phyloP scores from a whole-genome alignment of 2,113 vertebrate genomes.

The Ahaetulla prasina region DNA sequence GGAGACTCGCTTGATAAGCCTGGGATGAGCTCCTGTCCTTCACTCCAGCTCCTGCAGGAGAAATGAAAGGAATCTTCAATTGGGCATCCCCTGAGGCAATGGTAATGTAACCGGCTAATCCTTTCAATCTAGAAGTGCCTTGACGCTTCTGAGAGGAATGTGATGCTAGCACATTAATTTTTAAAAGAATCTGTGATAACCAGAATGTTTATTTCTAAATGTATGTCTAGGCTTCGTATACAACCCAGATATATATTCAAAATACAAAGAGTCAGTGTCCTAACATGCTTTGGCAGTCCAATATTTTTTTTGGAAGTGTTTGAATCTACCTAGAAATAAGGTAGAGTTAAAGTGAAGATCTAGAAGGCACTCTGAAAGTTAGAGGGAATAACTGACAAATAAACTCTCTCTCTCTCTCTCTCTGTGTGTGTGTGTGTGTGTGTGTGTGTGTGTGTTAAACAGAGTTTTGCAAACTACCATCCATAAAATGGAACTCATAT shows the following conservation, averaged over 20 bases:
- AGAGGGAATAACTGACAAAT: neutral
- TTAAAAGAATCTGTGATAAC: neutral
- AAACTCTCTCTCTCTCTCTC: no score
- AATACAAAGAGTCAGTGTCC: neutral
- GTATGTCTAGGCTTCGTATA: neutral
- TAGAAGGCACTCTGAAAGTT: neutral
- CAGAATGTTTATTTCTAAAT: neutral
- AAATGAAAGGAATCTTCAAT: no score
- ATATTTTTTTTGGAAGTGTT: neutral
- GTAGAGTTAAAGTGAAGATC: neutral
- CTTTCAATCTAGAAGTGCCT: neutral
- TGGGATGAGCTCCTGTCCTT: neutral
- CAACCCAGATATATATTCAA: neutral
- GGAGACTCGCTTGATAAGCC: no score
- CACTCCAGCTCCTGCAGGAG: no score
- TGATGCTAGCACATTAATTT: neutral
- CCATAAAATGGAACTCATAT: neutral
- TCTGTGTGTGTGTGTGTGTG: no score
- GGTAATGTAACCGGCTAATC: neutral
- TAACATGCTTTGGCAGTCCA: neutral
- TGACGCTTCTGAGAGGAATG: neutral
- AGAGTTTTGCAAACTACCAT: neutral
- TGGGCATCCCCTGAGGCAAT: no score
- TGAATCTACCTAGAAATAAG: neutral
- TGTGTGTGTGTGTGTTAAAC: no score